Percentiles rank a stretch among this genome's conserved stretches.
These are phyloP conservation scores for Leptinotarsa haldemani DNA, from an alignment of 2,888 invertebrate species.

Conservation along the genomic window DNA sequence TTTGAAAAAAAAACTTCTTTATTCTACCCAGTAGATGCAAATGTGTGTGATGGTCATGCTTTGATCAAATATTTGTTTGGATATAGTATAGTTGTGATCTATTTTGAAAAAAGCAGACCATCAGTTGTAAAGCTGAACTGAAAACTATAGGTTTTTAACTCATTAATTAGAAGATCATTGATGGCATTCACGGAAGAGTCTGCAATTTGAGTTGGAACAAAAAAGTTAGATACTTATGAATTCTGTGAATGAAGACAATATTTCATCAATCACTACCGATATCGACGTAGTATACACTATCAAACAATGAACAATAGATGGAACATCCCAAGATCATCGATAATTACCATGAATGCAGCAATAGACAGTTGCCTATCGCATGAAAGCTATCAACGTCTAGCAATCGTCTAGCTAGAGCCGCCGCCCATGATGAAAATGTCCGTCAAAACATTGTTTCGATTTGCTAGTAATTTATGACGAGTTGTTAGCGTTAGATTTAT, in stretches of 20 bases:
- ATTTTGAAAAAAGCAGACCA: no score
- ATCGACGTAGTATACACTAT: neutral
- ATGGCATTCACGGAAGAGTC: no score
- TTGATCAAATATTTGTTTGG: no score
- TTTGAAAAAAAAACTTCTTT: no score
- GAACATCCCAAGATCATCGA: neutral
- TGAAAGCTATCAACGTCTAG: constrained; percentile 22
- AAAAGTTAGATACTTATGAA: neutral
- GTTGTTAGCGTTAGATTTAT: constrained; percentile 21
- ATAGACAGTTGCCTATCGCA: neutral
- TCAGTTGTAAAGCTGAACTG: no score
- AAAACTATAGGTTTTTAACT: no score
- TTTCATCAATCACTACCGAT: neutral
- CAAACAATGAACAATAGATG: neutral
- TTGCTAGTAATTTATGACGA: constrained; percentile 5
- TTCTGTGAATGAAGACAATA: neutral
- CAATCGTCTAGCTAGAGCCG: constrained; percentile 18
- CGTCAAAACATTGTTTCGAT: constrained; percentile 25
- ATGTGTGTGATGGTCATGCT: no score
- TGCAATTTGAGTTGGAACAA: no score
- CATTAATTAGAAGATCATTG: no score
- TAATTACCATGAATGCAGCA: constrained; percentile 15
- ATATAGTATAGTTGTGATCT: no score
- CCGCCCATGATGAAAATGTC: constrained; percentile 13
- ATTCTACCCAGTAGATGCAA: no score